These are phyloP conservation scores for Agonopterix arenella DNA, from an alignment of 2,888 invertebrate species.

Conservation along the genomic window DNA sequence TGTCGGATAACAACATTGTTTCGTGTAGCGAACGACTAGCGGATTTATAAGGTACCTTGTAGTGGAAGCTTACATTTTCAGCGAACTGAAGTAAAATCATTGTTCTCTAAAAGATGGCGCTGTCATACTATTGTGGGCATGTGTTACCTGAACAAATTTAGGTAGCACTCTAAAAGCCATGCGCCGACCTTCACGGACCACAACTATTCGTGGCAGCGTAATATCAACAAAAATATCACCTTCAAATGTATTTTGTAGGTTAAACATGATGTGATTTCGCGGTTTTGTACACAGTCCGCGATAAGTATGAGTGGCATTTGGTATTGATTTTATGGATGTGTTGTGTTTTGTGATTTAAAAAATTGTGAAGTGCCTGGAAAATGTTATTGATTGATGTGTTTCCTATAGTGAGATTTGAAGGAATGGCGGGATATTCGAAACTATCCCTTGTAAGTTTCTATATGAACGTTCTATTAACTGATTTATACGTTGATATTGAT, in stretches of 20 bases:
- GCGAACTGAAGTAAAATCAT: conserved; percentile 77
- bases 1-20: no score
- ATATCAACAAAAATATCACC: conserved; percentile 77
- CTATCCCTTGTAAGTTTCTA: conserved; percentile 30
- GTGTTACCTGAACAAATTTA: conserved; percentile 52
- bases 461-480: background rate
- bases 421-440: conserved; percentile 53
- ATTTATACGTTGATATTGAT: background rate
- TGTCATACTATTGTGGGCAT: conserved; percentile 22
- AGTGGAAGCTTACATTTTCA: no score
- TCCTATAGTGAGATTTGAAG: conserved; percentile 16
- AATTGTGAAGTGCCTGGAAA: conserved; percentile 10
- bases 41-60: no score
- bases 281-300: conserved; percentile 60
- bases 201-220: conserved; percentile 35
- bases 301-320: conserved; percentile 37
- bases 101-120: conserved; percentile 50
- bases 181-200: conserved; percentile 21
- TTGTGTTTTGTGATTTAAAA: conserved; percentile 29
- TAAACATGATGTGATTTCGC: conserved; percentile 69
- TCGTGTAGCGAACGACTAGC: no score
- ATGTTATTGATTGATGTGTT: conserved; percentile 16
- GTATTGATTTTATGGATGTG: conserved; percentile 25
- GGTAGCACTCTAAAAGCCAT: conserved; percentile 19
- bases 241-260: conserved; percentile 76